These are phyloP conservation scores for Orthosia gracilis DNA, from an alignment of 2,888 invertebrate genomes.

Conservation along the genomic window DNA sequence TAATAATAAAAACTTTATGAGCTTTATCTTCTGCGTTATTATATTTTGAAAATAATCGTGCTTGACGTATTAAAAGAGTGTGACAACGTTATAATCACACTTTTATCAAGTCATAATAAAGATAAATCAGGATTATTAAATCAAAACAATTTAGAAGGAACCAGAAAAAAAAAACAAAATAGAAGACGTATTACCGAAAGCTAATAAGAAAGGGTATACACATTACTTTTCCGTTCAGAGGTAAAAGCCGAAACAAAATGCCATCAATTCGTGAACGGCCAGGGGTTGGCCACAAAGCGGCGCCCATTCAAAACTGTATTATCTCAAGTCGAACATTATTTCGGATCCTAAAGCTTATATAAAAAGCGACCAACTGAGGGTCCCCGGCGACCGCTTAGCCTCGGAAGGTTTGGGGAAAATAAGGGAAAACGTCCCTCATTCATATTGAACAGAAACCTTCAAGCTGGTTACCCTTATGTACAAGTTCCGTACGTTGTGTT, in stretches of 20 bases:
- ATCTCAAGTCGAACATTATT: slow-evolving; percentile 77
- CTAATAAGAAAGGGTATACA: slow-evolving; percentile 37
- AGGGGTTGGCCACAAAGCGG: slow-evolving; percentile 69
- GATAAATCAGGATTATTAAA: slow-evolving; percentile 22
- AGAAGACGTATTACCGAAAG: slow-evolving; percentile 36
- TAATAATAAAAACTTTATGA: slow-evolving; percentile 30
- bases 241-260: slow-evolving; percentile 57
- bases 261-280: slow-evolving; percentile 64
- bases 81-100: slow-evolving; percentile 16
- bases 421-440: slow-evolving; percentile 86
- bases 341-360: slow-evolving; percentile 76
- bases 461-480: slow-evolving; percentile 67
- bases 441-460: slow-evolving; percentile 84
- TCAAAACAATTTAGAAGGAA: slow-evolving; percentile 7
- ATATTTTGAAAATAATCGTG: slow-evolving; percentile 29
- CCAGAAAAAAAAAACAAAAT: slow-evolving; percentile 3
- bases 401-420: slow-evolving; percentile 79
- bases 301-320: slow-evolving; percentile 77
- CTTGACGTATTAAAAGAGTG: slow-evolving; percentile 21
- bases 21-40: slow-evolving; percentile 23
- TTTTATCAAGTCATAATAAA: slow-evolving; percentile 24
- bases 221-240: slow-evolving; percentile 43
- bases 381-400: slow-evolving; percentile 87
- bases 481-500: slow-evolving; percentile 53
- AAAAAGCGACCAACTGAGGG: slow-evolving; percentile 78